A percentile compares a stretch with the other conserved stretches of the same genome.
These are phyloP conservation scores for Aphelenchoides fujianensis DNA, from an alignment of 1,140 invertebrate species.

Conservation along the genomic window DNA sequence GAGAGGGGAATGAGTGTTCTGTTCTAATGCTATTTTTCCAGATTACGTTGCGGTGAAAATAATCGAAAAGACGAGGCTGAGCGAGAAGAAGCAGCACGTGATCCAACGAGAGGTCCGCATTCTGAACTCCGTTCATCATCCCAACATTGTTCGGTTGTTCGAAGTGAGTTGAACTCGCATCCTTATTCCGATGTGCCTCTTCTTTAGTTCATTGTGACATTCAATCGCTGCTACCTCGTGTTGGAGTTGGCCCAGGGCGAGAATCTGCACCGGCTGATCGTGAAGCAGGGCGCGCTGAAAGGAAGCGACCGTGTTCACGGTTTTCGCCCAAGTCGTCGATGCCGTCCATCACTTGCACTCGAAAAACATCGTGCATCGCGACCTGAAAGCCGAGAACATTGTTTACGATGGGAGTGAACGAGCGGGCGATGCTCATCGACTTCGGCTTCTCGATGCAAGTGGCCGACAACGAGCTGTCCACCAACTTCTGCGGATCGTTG, in stretches of 20 bases:
- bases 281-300: not conserved
- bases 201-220: constrained; percentile 19
- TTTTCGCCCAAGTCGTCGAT: constrained; percentile 17
- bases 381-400: constrained; percentile 80
- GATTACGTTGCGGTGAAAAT: constrained; percentile 19
- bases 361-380: constrained; percentile 76
- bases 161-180: too few relatives aligned
- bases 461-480: not conserved
- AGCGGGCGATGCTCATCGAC: constrained; percentile 60
- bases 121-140: not conserved
- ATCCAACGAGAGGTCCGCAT: constrained; percentile 9
- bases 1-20: not conserved
- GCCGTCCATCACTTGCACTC: constrained; percentile 64
- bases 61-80: constrained; percentile 14
- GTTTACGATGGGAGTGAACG: constrained; percentile 66
- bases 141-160: constrained; percentile 16
- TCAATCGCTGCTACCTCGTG: constrained; percentile 6
- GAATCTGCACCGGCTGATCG: constrained; percentile 2
- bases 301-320: not conserved
- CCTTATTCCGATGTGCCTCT: too few relatives aligned
- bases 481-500: constrained; percentile 14
- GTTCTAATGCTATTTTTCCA: constrained; percentile 1
- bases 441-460: not conserved
- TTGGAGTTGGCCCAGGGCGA: not conserved
- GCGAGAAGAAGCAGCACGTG: constrained; percentile 2